Evolutionary conservation across 2,113 vertebrate species (phyloP).

Genomic region (Eudyptes chrysolophus): DNA sequence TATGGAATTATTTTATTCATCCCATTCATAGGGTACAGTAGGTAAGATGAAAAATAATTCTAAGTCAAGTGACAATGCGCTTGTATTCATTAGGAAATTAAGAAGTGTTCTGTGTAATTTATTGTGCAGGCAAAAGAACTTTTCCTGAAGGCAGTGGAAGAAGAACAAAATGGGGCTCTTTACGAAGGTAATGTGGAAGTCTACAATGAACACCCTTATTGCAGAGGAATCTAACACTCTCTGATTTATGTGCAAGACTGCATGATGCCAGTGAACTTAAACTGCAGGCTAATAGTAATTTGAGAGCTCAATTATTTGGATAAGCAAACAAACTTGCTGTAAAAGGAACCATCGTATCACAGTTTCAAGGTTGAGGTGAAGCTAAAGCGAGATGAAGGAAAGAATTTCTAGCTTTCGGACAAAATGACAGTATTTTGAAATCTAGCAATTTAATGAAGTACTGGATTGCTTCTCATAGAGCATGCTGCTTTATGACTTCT

Average conservation of each 20-base stretch:
- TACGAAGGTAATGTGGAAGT: conserved; percentile 86
- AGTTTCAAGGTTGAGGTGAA: background rate
- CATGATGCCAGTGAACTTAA: background rate
- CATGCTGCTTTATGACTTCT: background rate
- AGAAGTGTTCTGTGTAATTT: conserved; percentile 39
- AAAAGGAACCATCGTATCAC: background rate
- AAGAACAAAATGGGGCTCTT: conserved; percentile 95
- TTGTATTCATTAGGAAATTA: background rate
- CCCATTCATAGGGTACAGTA: background rate
- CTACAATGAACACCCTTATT: background rate
- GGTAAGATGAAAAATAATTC: background rate
- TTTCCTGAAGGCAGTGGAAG: conserved; percentile 94
- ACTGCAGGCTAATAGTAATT: background rate
- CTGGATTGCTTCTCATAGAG: background rate
- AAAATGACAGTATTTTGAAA: background rate
- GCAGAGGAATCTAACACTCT: background rate
- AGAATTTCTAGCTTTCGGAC: background rate
- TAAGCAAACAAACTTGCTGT: background rate
- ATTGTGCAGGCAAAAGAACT: conserved; percentile 89
- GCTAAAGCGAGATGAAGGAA: background rate
- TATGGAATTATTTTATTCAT: background rate
- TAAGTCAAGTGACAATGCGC: background rate
- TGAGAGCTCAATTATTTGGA: background rate
- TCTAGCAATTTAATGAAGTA: background rate
- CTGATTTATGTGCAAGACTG: background rate